phyloP scores from a whole-genome alignment of 2,113 vertebrate species.

The Passer montanus region DNA sequence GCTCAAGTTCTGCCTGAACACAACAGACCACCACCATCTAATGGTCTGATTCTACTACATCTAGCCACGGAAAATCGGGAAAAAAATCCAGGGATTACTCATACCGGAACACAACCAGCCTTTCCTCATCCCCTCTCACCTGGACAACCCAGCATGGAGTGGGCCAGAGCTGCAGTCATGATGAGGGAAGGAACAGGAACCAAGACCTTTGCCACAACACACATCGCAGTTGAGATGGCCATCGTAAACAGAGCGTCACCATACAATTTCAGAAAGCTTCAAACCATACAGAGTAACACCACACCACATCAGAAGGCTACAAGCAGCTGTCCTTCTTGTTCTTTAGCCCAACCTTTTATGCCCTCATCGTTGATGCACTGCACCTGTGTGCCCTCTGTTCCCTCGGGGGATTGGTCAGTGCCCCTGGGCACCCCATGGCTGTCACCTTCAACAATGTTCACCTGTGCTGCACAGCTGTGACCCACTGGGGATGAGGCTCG shows the following conservation, averaged over 20 bases:
- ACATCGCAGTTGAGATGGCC: rapidly evolving
- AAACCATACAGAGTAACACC: background rate
- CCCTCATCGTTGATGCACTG: background rate
- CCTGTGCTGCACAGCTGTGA: background rate
- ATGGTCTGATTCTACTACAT: background rate
- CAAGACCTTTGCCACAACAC: background rate
- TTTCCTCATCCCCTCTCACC: background rate
- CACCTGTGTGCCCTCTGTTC: background rate
- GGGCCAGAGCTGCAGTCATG: background rate
- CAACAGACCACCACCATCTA: background rate
- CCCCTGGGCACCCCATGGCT: background rate
- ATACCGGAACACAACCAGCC: background rate
- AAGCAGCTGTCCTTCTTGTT: background rate
- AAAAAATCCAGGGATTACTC: background rate
- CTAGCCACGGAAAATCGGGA: background rate
- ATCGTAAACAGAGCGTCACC: background rate
- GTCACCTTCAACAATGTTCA: background rate
- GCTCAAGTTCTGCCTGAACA: background rate
- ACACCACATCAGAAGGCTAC: background rate
- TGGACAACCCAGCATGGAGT: rapidly evolving
- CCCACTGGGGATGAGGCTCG: background rate
- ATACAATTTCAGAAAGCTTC: background rate
- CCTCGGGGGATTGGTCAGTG: background rate
- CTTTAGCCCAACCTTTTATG: background rate
- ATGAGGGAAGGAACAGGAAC: background rate